phyloP scores from a whole-genome alignment of 2,888 invertebrate species.

The Apocheima hispidaria region DNA sequence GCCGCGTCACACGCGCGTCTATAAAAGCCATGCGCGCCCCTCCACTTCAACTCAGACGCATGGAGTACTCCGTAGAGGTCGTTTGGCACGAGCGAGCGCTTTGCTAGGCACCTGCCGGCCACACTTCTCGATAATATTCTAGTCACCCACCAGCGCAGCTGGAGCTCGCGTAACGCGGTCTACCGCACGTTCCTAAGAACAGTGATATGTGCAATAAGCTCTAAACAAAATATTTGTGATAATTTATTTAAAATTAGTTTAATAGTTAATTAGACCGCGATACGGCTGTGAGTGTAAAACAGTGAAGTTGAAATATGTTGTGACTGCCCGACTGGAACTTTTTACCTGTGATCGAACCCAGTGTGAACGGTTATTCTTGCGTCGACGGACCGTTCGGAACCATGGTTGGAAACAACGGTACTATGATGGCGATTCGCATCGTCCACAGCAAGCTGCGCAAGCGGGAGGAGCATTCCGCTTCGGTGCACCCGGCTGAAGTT shows the following conservation, averaged over 20 bases:
- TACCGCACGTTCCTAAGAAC: conserved; percentile 84
- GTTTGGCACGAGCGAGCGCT: conserved; percentile 87
- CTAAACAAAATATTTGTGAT: conserved; percentile 81
- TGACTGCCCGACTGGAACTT: conserved; percentile 85
- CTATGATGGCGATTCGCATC: conserved; percentile 95
- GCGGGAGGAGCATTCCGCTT: conserved; percentile 92
- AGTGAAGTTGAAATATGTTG: conserved; percentile 80
- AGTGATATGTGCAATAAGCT: conserved; percentile 86
- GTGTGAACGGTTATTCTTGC: conserved; percentile 81
- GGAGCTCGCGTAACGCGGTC: conserved; percentile 81
- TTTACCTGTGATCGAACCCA: conserved; percentile 81
- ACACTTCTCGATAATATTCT: conserved; percentile 82
- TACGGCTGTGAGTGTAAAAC: conserved; percentile 84
- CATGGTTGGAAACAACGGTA: conserved; percentile 95
- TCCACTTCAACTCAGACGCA: conserved; percentile 85
- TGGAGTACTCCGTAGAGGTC: conserved; percentile 87
- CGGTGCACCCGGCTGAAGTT: conserved; percentile 89
- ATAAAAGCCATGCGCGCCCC: conserved; percentile 81
- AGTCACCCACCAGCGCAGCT: conserved; percentile 84
- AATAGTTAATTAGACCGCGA: conserved; percentile 77
- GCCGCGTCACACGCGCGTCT: conserved; percentile 76
- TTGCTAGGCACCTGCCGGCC: conserved; percentile 87
- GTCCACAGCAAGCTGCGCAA: conserved; percentile 96
- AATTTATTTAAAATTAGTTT: conserved; percentile 84
- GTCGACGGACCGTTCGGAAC: conserved; percentile 79